phyloP scores from a whole-genome alignment of 1,140 invertebrate genomes.

The Elymnias hypermnestra region DNA sequence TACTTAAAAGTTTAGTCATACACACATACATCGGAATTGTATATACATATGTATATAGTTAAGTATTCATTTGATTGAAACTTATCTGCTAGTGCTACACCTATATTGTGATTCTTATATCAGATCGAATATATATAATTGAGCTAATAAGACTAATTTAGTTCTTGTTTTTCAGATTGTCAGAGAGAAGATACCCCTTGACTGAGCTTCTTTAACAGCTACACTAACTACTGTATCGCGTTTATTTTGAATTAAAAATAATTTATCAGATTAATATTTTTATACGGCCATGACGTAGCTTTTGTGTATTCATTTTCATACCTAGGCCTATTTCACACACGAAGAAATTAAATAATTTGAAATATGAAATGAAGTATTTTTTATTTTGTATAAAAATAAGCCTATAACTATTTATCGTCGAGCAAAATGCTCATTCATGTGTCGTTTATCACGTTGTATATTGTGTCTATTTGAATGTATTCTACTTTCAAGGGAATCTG shows the following conservation, averaged over 20 bases:
- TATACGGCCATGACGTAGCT: conserved; percentile 18
- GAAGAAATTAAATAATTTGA: conserved; percentile 9
- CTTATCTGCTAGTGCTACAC: no score
- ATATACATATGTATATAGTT: no score
- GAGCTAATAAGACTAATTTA: no score
- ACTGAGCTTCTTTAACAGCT: conserved; percentile 43
- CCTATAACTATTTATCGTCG: conserved; percentile 27
- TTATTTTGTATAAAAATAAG: conserved; percentile 5
- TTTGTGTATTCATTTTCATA: conserved; percentile 31
- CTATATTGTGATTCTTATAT: no score
- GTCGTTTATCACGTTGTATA: conserved; percentile 51
- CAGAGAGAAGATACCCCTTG: conserved; percentile 78
- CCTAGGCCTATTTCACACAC: no score
- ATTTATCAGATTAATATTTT: neutral
- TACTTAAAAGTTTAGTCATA: no score
- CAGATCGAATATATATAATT: no score
- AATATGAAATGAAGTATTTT: conserved; percentile 10
- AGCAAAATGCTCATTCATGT: conserved; percentile 65
- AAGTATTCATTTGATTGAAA: no score
- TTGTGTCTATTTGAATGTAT: conserved; percentile 63
- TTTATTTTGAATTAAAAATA: neutral
- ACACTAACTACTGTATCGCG: neutral
- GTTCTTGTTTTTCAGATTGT: conserved; percentile 81
- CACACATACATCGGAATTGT: no score
- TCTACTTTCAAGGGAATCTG: conserved; percentile 53